Evolutionary conservation across 1,140 invertebrate genomes (phyloP), one percentile per base, ranked within the genome.

Genomic region (Drosophila paulistorum): DNA sequence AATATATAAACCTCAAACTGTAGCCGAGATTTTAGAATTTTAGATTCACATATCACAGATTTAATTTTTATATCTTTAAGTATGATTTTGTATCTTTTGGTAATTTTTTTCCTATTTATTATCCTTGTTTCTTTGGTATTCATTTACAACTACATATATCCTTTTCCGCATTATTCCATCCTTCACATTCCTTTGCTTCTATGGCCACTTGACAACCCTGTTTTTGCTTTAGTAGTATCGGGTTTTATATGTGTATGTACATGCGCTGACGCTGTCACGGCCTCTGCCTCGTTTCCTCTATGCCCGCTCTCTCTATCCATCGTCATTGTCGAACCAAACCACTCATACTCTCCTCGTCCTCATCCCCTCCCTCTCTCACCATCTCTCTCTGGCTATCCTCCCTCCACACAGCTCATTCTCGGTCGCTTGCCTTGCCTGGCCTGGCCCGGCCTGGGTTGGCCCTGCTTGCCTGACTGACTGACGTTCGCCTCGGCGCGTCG

Each of bases 241-340:
- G 82, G 80, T 89, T 89, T 89, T 89, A 73, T 85, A 79, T 83
- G 84, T 85, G 84, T 85, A 79, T 83, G 84, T 87, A 80, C 77
- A 87, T 89, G 77, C 80, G 77, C 84, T 87, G 79, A 81, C 80
- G 84, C 84, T 89, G 84, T 89, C 84, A 87, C 83, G 79, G 83
- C 79, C 84, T 77, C 84, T 80, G 84, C 84, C 77, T 20, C 14
- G 57, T 59, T 59, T 59, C 57, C 57, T 59, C 57, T 35, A 33
- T 59, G 30, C 57, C 57, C 57, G 57, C 57, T 37, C 57, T 33
- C 57, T 51, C 45, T 51, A 51, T 20, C 45, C 45, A 51, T 51
- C 57, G 35, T 17, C 57, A 54, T 54, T 14, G 57, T 59, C 17
- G 57, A 59, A 59, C 58, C 58, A 74, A 59, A 59, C 58, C 58